Evolutionary conservation across 2,113 vertebrate genomes (phyloP).

Genomic region (Dasypus novemcinctus): DNA sequence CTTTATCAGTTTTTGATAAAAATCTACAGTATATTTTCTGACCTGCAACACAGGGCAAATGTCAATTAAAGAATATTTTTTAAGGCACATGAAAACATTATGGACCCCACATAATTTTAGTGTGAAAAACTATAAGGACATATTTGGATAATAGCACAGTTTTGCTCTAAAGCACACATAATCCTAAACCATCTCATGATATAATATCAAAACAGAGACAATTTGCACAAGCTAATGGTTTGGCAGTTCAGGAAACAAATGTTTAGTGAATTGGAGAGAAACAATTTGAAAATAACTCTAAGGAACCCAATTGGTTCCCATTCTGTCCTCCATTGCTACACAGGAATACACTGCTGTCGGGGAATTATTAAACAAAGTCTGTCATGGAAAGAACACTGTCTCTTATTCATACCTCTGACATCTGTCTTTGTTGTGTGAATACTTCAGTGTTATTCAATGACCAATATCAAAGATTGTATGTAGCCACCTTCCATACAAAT

Average conservation of each 20-base stretch:
- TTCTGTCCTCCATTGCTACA: not conserved
- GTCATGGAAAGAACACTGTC: rapidly evolving
- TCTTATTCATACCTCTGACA: not conserved
- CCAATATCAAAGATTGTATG: no score
- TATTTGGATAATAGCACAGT: not conserved
- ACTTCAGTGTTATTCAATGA: not conserved
- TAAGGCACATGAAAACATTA: not conserved
- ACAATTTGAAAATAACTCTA: not conserved
- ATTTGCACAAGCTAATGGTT: not conserved
- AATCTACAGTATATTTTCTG: not conserved
- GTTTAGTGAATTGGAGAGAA: slow-evolving; percentile 46
- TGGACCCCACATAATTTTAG: slow-evolving; percentile 56
- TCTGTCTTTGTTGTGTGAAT: not conserved
- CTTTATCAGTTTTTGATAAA: not conserved
- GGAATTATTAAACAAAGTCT: not conserved
- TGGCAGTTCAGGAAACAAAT: slow-evolving; percentile 5
- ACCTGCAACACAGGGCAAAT: not conserved
- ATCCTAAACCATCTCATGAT: not conserved
- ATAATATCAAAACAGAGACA: not conserved
- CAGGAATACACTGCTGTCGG: not conserved
- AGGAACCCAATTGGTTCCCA: not conserved
- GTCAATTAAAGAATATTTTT: not conserved
- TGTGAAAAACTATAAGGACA: slow-evolving; percentile 42
- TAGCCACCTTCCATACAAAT: not conserved
- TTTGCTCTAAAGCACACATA: slow-evolving; percentile 48